Conservation (phyloP, 2,113 vertebrate genomes). For the Barnardius zonarius region DNA sequence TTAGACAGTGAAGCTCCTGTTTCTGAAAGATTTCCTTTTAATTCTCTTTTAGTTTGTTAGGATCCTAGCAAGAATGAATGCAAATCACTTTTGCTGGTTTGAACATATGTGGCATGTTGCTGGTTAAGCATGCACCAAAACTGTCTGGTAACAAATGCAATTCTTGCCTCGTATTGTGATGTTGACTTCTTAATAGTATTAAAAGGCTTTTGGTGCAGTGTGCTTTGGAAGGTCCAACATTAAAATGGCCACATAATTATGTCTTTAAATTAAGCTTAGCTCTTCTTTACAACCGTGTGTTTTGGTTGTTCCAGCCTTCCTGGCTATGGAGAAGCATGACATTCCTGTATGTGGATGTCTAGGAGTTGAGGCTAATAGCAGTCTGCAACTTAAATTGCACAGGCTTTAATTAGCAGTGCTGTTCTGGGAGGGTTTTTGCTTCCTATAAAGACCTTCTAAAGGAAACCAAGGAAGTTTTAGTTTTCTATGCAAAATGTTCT, state of each 20-base stretch:
- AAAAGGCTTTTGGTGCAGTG: background rate
- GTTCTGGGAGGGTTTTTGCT: background rate
- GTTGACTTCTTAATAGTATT: rapidly evolving
- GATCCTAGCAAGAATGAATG: background rate
- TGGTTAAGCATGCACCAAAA: background rate
- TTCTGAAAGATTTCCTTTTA: background rate
- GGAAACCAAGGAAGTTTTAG: background rate
- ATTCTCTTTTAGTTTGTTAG: background rate
- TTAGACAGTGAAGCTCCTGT: background rate
- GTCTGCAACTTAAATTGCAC: background rate
- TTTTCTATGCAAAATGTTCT: background rate
- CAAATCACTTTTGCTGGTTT: background rate
- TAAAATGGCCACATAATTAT: background rate
- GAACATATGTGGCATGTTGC: rapidly evolving
- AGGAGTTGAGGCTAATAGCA: background rate
- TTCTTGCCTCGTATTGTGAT: background rate
- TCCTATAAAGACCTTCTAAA: background rate
- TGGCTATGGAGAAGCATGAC: background rate
- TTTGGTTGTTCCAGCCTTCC: background rate
- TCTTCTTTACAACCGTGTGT: background rate
- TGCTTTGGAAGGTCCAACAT: background rate
- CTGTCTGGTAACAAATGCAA: background rate
- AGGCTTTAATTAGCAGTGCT: background rate
- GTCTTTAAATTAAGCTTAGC: background rate
- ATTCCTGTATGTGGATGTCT: background rate